Evolutionary conservation across 2,888 invertebrate species (phyloP), one percentile per base, ranked within the genome.

Genomic region (Dione juno): DNA sequence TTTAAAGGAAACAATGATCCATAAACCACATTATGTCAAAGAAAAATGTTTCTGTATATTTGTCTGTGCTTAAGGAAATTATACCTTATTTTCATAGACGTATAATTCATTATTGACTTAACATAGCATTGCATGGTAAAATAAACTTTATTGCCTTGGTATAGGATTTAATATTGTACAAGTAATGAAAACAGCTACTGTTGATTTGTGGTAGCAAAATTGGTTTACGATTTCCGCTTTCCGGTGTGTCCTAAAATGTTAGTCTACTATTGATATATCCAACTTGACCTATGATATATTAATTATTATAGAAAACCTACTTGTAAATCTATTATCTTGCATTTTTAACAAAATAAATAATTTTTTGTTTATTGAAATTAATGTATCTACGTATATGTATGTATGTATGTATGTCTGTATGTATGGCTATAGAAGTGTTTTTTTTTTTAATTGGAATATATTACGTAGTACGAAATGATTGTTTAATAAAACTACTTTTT

Each of bases 191-290:
- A 88, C 88, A 84, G 53, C 85, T 81, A 81, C 84, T 84, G 85
- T 86, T 89, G 89, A 90, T 89, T 89, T 89, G 89, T 88, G 82
- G 84, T 57, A 16, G 84, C 84, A 85, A 85, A 80, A 81, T 67
- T 89, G 86, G 83, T 90, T 89, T 89, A 89, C 87, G 85, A 86
- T 88, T 89, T 88, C 88, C 88, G 86, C 79, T 79, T 80, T 80
- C 81, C 8, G 9, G 19, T 50, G 35, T 50, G 37, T 16, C 14
- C 35, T 48, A 50, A 63, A 48, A 50, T 37, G 41, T 21, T 43
- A 14, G 3, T 16, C n/a, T 40, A 13, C 19, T 41, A 41, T 16
- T 3, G 13, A 37, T 37, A 14, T n/a, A 16, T 16, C n/a, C 35
- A 16, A 5, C 2, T 9, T 7, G 28, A 5, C 3, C 28, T 28